Evolutionary conservation across 2,797 vertebrate species (phyloP), one percentile per base, ranked within the genome.

Genomic region (Podarcis siculus): DNA sequence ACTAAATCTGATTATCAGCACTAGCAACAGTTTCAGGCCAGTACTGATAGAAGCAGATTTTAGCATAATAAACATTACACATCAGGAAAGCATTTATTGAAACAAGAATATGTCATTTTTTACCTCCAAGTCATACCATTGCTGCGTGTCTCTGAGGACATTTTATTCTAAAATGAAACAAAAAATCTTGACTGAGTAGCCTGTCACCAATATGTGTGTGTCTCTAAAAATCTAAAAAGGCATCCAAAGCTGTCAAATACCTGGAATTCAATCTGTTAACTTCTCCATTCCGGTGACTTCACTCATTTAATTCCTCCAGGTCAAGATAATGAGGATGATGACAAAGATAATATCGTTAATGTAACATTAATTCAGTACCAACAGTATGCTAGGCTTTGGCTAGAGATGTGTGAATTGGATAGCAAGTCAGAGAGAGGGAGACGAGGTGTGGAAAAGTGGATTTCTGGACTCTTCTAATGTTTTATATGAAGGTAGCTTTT

Each of bases 111-210:
- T 84, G 23, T 73, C 69, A n/a, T 23, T 27, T 73, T 83, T 72
- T 49, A 55, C 67, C 69, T 83, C 45, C 21, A 5, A 37, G 69
- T 84, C 25, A 25, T 30, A 73, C 10, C 12, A 39, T 81, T 30
- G 25, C 12, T 75, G 10, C 30, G 6, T 21, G 49, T 37, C 12
- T 35, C 13, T 27, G 39, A 84, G 32, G 69, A 84, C 19, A 3
- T 75, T 84, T 84, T 84, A 73, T 84, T 83, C n/a, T 27, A 72
- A 71, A 72, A 72, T 32, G n/a, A 71, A 73, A 72, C 17, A 58
- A 27, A 67, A 45, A 83, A 55, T 45, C 37, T 55, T 23, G n/a
- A 72, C 67, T 35, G 21, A 84, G 35, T 73, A 58, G 45, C 19
- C 49, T 84, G 69, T 75, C 69, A 84, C 61, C 4, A 17, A 35